Base-by-base conservation (phyloP, 2,888 invertebrate genomes). In the Philaethria dido region DNA sequence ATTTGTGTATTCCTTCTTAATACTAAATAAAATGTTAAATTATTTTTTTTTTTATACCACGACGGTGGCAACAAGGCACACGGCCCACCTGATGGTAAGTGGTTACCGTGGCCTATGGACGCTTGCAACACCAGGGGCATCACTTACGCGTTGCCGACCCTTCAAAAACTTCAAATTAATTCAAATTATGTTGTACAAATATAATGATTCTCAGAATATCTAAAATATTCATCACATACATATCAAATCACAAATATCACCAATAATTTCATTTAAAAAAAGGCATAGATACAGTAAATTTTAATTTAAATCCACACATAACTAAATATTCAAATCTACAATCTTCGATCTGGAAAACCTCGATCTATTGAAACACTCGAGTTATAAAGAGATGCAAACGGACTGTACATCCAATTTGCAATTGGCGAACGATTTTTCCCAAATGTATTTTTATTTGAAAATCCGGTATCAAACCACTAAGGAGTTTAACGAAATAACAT, bases 341-440 rank as follows among this genome's bases (percentile, higher is more conserved):
- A 48, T 61, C 61, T 44, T 59, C 22, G 44, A 54, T 45, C 39
- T 61, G 18, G 65, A 66, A 66, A 68, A 60, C 60, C 63, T 72
- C 73, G 71, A 68, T 68, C 65, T 62, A 62, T 52, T 68, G 63
- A 70, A 68, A 70, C 65, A 63, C 70, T 72, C 71, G 60, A 65
- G 47, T 68, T 63, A 73, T 71, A 73, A 70, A 74, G 69, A 73
- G 64, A 73, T 68, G 64, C 70, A 70, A 71, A 69, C 68, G 68
- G 70, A 71, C 72, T 69, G 60, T 68, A 70, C 73, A 70, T 71
- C 71, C 73, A 73, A 73, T 75, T 73, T 72, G 69, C 60, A 66
- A 67, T 71, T 64, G 60, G 61, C 61, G 59, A 71, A 29, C 67
- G 57, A 67, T 63, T 69, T 65, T 65, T 55, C 76, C 77, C 78